A percentile compares a stretch with the other conserved stretches of the same genome.
phyloP scores from a whole-genome alignment of 2,888 invertebrate species.

The Eulithis prunata region DNA sequence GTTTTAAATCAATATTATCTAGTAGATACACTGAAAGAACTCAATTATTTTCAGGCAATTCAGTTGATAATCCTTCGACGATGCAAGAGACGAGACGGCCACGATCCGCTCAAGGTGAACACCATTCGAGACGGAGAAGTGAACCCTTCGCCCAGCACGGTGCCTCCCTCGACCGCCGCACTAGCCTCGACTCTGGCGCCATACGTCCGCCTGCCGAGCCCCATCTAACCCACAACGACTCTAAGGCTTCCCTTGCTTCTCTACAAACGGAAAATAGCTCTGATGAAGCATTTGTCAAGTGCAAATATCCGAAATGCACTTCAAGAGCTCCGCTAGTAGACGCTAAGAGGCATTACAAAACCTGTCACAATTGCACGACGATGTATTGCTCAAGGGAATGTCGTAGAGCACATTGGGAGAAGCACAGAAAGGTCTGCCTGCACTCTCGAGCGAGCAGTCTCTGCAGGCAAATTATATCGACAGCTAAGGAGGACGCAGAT shows the following conservation, averaged over 20 bases:
- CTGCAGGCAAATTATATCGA: constrained; percentile 93
- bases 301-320: constrained; percentile 92
- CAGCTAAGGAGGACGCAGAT: constrained; percentile 91
- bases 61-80: constrained; percentile 80
- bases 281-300: constrained; percentile 86
- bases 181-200: constrained; percentile 85
- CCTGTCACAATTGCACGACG: constrained; percentile 97
- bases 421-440: constrained; percentile 94
- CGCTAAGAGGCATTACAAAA: constrained; percentile 93
- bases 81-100: constrained; percentile 74
- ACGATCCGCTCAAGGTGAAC: constrained; percentile 75
- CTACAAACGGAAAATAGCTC: constrained; percentile 77
- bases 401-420: constrained; percentile 96
- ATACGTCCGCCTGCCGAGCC: constrained; percentile 65
- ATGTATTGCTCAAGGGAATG: constrained; percentile 97
- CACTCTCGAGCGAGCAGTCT: constrained; percentile 95
- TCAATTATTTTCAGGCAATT: constrained; percentile 72
- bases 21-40: constrained; percentile 8
- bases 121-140: constrained; percentile 75
- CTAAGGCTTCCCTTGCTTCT: constrained; percentile 75
- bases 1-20: not conserved
- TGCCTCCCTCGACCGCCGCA: constrained; percentile 79
- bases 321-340: constrained; percentile 88
- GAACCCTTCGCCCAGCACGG: constrained; percentile 72
- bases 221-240: constrained; percentile 67